Evolutionary conservation across 1,140 invertebrate species (phyloP).

Genomic region (Myzus persicae): DNA sequence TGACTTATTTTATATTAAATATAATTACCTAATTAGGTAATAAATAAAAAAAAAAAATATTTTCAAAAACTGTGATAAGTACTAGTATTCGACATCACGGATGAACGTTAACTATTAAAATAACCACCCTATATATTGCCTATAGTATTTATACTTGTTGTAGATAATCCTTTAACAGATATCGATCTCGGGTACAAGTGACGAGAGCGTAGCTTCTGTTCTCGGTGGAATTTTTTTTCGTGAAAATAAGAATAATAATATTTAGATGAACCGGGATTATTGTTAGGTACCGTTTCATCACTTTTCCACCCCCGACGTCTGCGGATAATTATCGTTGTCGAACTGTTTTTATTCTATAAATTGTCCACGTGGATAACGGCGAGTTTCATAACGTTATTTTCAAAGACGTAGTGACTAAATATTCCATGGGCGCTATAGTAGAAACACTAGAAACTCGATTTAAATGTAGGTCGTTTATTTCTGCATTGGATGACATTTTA

Average conservation of each 20-base stretch:
- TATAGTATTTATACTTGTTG: too few species aligned
- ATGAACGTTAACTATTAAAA: background rate
- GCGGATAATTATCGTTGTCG: background rate
- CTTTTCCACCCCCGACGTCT: background rate
- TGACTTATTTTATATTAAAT: background rate
- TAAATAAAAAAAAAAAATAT: background rate
- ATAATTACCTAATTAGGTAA: background rate
- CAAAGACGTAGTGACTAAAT: too few species aligned
- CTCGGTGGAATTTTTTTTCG: background rate
- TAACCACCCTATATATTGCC: too few species aligned
- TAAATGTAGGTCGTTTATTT: background rate
- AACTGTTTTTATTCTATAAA: background rate
- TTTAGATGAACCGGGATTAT: background rate
- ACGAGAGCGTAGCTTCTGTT: background rate
- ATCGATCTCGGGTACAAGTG: background rate
- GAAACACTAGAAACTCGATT: background rate
- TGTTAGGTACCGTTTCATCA: background rate
- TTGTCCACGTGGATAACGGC: background rate
- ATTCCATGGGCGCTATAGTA: background rate
- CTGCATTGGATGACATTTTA: background rate
- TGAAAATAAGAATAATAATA: background rate
- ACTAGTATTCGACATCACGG: background rate
- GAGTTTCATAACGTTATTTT: background rate
- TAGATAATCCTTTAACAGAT: too few species aligned
- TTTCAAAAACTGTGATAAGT: background rate